phyloP scores from a whole-genome alignment of 2,113 vertebrate genomes.

The Xyrauchen texanus region DNA sequence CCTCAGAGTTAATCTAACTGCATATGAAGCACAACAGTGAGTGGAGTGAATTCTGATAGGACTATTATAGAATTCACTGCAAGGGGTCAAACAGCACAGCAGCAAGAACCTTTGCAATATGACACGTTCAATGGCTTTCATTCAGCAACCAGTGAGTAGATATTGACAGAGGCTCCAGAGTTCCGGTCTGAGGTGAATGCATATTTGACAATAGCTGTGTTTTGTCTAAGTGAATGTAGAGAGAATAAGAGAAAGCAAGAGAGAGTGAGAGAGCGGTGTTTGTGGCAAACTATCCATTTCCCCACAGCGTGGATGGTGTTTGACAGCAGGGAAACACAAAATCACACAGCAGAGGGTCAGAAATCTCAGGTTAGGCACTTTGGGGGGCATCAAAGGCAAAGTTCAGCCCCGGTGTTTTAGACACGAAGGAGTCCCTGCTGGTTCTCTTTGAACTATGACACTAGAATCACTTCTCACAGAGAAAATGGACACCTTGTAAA shows the following conservation, averaged over 20 bases:
- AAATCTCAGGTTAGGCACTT: slow-evolving; percentile 8
- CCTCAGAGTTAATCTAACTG: background rate
- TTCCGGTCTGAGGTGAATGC: slow-evolving; percentile 28
- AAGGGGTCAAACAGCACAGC: slow-evolving; percentile 19
- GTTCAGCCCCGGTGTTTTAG: background rate
- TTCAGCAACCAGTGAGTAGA: slow-evolving; percentile 24
- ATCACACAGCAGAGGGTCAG: background rate
- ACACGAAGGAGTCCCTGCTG: no score
- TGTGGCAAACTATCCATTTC: background rate
- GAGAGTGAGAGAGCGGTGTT: background rate
- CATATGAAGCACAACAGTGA: slow-evolving; percentile 20
- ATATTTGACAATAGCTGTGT: slow-evolving; percentile 37
- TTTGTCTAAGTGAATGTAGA: background rate
- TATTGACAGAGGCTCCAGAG: slow-evolving; percentile 14
- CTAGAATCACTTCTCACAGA: background rate
- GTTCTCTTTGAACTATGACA: background rate
- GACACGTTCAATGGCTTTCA: slow-evolving; percentile 33
- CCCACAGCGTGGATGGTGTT: background rate
- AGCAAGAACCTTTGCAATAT: slow-evolving; percentile 12
- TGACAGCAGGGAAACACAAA: background rate
- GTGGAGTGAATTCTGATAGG: slow-evolving; percentile 15
- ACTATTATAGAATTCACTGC: slow-evolving; percentile 13
- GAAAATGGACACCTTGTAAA: background rate
- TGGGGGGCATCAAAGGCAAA: background rate
- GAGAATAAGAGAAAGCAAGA: no score